phyloP scores from a whole-genome alignment of 2,797 vertebrate species.

The Thaleichthys pacificus region DNA sequence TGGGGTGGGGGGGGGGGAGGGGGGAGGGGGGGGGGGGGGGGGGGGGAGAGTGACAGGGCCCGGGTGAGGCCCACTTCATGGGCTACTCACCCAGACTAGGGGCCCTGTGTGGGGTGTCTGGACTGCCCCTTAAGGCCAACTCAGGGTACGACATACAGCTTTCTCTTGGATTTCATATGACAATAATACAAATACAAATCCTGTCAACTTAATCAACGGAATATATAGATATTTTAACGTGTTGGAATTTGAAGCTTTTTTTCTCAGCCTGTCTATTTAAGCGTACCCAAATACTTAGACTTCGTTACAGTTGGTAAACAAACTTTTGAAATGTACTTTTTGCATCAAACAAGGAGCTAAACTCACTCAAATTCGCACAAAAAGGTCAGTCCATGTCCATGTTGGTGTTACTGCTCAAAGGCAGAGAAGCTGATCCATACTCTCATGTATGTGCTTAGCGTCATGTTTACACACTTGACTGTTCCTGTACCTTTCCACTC shows the following conservation, averaged over 20 bases:
- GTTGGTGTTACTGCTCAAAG: conserved; percentile 63
- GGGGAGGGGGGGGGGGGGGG: not conserved
- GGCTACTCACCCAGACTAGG: not conserved
- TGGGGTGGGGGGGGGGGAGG: not conserved
- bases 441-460: conserved; percentile 53
- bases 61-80: conserved; percentile 23
- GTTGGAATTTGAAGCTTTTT: conserved; percentile 32
- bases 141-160: conserved; percentile 23
- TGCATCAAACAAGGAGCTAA: conserved; percentile 65
- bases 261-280: no score
- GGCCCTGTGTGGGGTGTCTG: conserved; percentile 43
- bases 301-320: conserved; percentile 55
- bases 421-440: conserved; percentile 65
- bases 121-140: conserved; percentile 59
- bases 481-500: conserved; percentile 58
- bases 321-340: conserved; percentile 58
- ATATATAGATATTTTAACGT: not conserved
- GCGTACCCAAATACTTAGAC: not conserved
- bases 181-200: no score
- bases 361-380: conserved; percentile 56
- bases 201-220: not conserved
- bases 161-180: no score
- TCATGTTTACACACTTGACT: conserved; percentile 62
- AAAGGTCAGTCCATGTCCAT: conserved; percentile 46
- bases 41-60: not conserved